Evolutionary conservation across 2,113 vertebrate species (phyloP).

Genomic region (Crypturellus undulatus): DNA sequence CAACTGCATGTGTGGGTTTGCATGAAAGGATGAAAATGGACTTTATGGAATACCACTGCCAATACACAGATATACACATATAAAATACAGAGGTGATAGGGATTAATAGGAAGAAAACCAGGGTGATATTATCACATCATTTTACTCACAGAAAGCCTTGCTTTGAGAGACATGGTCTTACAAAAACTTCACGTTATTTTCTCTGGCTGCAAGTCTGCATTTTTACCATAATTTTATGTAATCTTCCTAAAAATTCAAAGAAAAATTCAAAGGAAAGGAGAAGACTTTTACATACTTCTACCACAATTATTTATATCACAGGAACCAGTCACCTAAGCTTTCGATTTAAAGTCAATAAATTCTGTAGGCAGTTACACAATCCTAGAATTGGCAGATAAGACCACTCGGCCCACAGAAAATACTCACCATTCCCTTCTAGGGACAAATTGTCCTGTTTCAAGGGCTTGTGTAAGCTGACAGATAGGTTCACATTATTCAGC

Average conservation of each 20-base stretch:
- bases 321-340: conserved; percentile 37
- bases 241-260: conserved; percentile 41
- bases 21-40: background rate
- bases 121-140: background rate
- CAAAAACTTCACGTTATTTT: background rate
- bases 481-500: background rate
- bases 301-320: conserved; percentile 40
- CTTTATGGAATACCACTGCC: background rate
- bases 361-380: background rate
- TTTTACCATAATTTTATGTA: conserved; percentile 50
- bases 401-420: conserved; percentile 10
- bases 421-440: background rate
- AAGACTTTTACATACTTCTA: background rate
- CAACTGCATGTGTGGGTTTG: background rate
- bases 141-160: background rate
- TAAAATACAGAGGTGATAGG: background rate
- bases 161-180: background rate
- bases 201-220: conserved; percentile 10
- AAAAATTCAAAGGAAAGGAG: background rate
- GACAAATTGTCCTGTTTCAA: background rate
- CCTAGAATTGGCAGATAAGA: conserved; percentile 21
- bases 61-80: background rate
- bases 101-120: background rate
- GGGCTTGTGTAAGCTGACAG: background rate
- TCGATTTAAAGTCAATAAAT: conserved; percentile 50